phyloP scores from a whole-genome alignment of 2,888 invertebrate genomes.

The Liodrosophila aerea region DNA sequence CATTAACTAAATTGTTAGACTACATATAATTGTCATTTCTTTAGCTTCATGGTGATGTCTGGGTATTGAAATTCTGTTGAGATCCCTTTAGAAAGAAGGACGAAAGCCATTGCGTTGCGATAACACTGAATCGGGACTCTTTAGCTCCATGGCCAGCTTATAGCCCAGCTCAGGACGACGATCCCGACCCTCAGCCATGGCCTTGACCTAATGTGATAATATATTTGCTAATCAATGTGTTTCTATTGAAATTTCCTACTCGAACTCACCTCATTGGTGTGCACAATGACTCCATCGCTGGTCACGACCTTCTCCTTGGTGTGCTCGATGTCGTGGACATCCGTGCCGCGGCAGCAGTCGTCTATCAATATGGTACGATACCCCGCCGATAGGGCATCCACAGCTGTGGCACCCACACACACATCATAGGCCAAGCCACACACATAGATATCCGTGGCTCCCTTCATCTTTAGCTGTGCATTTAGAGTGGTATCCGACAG shows the following conservation, averaged over 20 bases:
- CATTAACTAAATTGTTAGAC: slow-evolving; percentile 4
- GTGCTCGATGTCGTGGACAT: slow-evolving; percentile 91
- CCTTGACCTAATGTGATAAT: slow-evolving; percentile 85
- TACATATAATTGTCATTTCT: slow-evolving; percentile 27
- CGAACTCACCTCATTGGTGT: slow-evolving; percentile 86
- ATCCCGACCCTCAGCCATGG: slow-evolving; percentile 94
- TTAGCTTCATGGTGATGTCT: slow-evolving; percentile 16
- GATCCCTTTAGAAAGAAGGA: slow-evolving; percentile 55
- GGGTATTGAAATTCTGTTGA: background rate
- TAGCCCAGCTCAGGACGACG: slow-evolving; percentile 93
- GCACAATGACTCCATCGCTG: slow-evolving; percentile 91
- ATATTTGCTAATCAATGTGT: background rate
- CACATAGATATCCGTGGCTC: slow-evolving; percentile 95
- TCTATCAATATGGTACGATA: slow-evolving; percentile 94
- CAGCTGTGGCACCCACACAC: slow-evolving; percentile 95
- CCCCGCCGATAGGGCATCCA: slow-evolving; percentile 94
- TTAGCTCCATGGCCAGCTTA: slow-evolving; percentile 92
- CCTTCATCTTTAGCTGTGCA: slow-evolving; percentile 89
- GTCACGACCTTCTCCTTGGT: slow-evolving; percentile 89
- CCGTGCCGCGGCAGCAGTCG: slow-evolving; percentile 95
- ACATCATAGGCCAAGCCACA: slow-evolving; percentile 98
- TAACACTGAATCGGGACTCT: slow-evolving; percentile 84
- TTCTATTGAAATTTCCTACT: background rate
- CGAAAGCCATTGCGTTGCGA: slow-evolving; percentile 79
- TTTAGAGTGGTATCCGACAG: slow-evolving; percentile 92